Evolutionary conservation across 1,140 invertebrate genomes (phyloP), one percentile per base, ranked within the genome.

Genomic region (Drosophila albomicans): DNA sequence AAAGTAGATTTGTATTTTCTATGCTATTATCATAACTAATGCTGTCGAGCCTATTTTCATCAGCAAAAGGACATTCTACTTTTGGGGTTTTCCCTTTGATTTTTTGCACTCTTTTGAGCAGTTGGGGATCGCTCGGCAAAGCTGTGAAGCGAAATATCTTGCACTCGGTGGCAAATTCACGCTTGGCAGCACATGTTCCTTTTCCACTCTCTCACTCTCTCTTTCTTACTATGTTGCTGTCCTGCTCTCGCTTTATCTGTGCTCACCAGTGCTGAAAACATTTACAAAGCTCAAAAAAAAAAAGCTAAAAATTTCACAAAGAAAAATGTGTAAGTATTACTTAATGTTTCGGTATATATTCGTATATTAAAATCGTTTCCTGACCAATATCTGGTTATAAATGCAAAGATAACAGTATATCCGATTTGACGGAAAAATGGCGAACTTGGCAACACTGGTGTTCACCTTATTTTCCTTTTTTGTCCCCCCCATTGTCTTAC

Each of bases 381-480:
- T 25, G 20, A 25, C 20, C 20, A 25, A 25, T 25, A 25, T 25
- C 20, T 20, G 20, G 20, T 20, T 20, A 20, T 20, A 20, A 20
- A 20, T 20, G 20, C 20, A 20, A 20, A 20, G 20, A 25, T 25
- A 3, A 0, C 20, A 3, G 20, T 25, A 25, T 25, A 25, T 25
- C 6, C 7, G 35, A 38, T 38, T 38, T 38, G 10, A 38, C 35
- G 35, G 0, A 11, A 11, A 38, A 38, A 32, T 32, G 8, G 35
- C 35, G 35, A 38, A 11, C 7, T 38, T 38, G 35, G 35, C 35
- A 38, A 10, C 35, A 38, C 35, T 38, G 35, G 16, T 59, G 41
- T 43, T 38, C 45, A 64, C 57, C 57, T 66, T 58, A 63, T 79
- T 79, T 65, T 62, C 46, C 16, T 62, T 62, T 68, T 59, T 61